phyloP scores from a whole-genome alignment of 1,140 invertebrate species.

The Octopus bimaculoides region DNA sequence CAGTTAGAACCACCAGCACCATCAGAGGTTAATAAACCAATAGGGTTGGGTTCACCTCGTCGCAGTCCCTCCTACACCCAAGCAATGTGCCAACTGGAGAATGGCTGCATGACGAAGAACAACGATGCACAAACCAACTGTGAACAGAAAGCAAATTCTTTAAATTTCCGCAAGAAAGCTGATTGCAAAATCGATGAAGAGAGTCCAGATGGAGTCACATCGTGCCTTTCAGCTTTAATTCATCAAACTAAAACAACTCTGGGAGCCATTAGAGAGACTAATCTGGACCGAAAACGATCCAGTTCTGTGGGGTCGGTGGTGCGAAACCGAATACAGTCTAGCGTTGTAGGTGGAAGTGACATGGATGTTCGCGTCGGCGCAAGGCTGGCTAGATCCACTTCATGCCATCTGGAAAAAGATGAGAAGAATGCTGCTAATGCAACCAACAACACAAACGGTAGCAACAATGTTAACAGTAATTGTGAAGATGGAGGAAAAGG shows the following conservation, averaged over 20 bases:
- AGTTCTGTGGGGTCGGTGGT: not conserved
- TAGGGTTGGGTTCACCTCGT: not conserved
- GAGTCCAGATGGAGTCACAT: not conserved
- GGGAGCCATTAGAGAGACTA: not conserved
- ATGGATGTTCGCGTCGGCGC: not conserved
- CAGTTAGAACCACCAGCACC: not conserved
- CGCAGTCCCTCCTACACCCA: not conserved
- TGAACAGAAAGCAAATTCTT: not conserved
- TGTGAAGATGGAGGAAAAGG: not conserved
- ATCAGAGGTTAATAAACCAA: not conserved
- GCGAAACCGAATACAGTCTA: constrained; percentile 1
- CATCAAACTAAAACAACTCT: not conserved
- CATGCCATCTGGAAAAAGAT: not conserved
- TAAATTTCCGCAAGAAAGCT: not conserved
- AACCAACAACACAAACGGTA: not conserved
- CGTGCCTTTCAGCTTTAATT: not conserved
- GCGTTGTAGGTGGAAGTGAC: not conserved
- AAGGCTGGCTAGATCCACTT: constrained; percentile 5
- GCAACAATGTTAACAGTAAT: too few species aligned
- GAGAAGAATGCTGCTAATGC: not conserved
- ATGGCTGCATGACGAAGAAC: not conserved
- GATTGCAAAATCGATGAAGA: not conserved
- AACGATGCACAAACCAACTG: not conserved
- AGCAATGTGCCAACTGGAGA: constrained; percentile 2
- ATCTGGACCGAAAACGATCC: not conserved